Evolutionary conservation across 1,140 invertebrate species (phyloP).

Genomic region (Dinothrombium tinctorium): DNA sequence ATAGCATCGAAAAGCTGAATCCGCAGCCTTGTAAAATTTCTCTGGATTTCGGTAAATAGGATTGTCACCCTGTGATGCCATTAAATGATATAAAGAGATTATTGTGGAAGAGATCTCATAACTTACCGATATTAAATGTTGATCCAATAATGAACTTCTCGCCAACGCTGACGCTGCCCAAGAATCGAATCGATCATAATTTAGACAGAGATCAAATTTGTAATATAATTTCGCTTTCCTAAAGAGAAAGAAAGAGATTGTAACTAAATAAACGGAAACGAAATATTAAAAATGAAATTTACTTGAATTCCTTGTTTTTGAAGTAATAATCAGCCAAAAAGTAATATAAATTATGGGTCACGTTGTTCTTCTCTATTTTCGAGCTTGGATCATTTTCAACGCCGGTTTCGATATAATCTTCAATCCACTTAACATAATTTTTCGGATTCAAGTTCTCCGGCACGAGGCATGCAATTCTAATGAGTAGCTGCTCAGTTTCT

Average conservation of each 20-base stretch:
- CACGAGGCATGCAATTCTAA: slow-evolving; percentile 42
- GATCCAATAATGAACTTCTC: slow-evolving; percentile 49
- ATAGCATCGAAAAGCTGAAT: slow-evolving; percentile 45
- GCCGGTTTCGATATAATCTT: slow-evolving; percentile 19
- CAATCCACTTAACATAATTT: slow-evolving; percentile 14
- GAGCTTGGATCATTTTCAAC: slow-evolving; percentile 8
- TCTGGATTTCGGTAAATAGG: slow-evolving; percentile 16
- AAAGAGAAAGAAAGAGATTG: slow-evolving; percentile 8
- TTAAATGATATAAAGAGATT: not conserved
- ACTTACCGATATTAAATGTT: slow-evolving; percentile 15
- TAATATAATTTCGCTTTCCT: slow-evolving; percentile 54
- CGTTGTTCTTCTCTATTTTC: slow-evolving; percentile 7
- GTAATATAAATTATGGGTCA: slow-evolving; percentile 43
- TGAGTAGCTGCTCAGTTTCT: slow-evolving; percentile 39
- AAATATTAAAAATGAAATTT: slow-evolving; percentile 14
- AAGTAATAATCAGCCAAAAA: slow-evolving; percentile 75
- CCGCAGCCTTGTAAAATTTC: slow-evolving; percentile 42
- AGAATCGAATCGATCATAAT: slow-evolving; percentile 53
- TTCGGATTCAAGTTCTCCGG: slow-evolving; percentile 26
- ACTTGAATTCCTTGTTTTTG: slow-evolving; percentile 49
- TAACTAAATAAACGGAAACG: not conserved
- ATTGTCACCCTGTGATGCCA: not conserved
- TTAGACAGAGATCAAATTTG: slow-evolving; percentile 49
- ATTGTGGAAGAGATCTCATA: not conserved
- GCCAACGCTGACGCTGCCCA: slow-evolving; percentile 73